Evolutionary conservation across 2,888 invertebrate genomes (phyloP), one percentile per base, ranked within the genome.

Genomic region (Acronicta alni): DNA sequence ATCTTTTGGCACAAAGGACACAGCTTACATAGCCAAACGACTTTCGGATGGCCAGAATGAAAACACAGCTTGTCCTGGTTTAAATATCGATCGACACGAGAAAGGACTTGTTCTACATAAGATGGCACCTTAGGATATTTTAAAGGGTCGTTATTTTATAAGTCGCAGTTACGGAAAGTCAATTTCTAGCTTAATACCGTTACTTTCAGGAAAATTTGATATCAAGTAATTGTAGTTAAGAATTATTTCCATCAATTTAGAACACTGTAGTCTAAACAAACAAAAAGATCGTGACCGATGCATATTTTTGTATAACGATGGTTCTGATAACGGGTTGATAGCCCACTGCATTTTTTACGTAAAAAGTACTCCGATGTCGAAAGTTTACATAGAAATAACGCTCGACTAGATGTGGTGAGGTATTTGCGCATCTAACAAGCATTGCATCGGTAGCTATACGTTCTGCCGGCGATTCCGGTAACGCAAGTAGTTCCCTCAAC

Each of bases 41-140:
- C 60, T 51, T 69, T 75, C 38, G 14, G 58, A 65, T 67, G 54
- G 47, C 43, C 61, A 61, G 17, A 46, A 59, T 53, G 47, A 70
- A 70, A 75, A 67, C 59, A 63, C 62, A 62, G 72, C 57, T 45
- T 75, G 60, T 57, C 54, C 54, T 67, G 51, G 46, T 62, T 67
- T 58, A 17, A 63, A 63, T 75, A 69, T 72, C 57, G 69, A 75
- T 66, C 58, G 42, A 17, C 15, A 49, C 32, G 8, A 57, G 32
- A 57, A 65, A 42, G 44, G 20, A 42, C 14, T 32, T 55, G 47
- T 12, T 53, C 30, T 53, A 58, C 23, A 41, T 60, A 26, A 10
- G n/a, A n/a, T 51, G n/a, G 37, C 12, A 58, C 12, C 12, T 12
- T 30, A 12, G 30, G 12, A 16, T 23, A 1, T 26, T 1, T 30